Base-by-base conservation (phyloP, 1,140 invertebrate genomes). In the Drosophila bifasciata region DNA sequence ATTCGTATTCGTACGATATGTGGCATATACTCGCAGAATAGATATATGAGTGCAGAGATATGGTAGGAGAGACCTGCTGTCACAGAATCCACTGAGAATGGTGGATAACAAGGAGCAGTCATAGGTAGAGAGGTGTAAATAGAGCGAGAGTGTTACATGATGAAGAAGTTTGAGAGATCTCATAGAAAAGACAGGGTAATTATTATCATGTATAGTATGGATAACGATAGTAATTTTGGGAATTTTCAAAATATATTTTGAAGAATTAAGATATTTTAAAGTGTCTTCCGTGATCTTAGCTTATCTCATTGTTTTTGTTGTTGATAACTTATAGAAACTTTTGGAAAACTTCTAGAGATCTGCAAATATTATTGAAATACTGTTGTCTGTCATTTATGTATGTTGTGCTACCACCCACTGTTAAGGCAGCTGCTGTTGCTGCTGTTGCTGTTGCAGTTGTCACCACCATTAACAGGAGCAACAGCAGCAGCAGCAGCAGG, bases 401-500 rank as follows among this genome's bases (percentile, higher is more conserved):
- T 1, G 32, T 13, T 49, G 9, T 23, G 17, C 5, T 32, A 50
- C 78, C 78, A 63, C 78, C 78, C 72, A 78, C 75, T 78, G 75
- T 68, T 73, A 45, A 6, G 13, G 32, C 7, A 44, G 53, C 55
- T 66, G 73, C 13, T 39, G 23, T 53, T 41, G 51, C 44, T 79
- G 76, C 32, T 36, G 32, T n/a, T 51, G 55, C 45, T 64, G 75
- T 19, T 43, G 23, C 59, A 44, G 56, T 51, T 79, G 76, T 74
- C 76, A 58, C 25, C 63, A 28, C 28, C 60, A 43, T 15, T 59
- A 76, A 44, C 39, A 39, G 19, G 15, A 41, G 23, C 57, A 21
- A 21, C 44, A 25, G 36, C 32, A 21, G 13, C 50, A 36, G 40
- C 40, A 5, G 55, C 17, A 8, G 28, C n/a, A 15, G 25, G 8